Evolutionary conservation across 2,888 invertebrate species (phyloP).

Genomic region (Erpobdella octoculata): DNA sequence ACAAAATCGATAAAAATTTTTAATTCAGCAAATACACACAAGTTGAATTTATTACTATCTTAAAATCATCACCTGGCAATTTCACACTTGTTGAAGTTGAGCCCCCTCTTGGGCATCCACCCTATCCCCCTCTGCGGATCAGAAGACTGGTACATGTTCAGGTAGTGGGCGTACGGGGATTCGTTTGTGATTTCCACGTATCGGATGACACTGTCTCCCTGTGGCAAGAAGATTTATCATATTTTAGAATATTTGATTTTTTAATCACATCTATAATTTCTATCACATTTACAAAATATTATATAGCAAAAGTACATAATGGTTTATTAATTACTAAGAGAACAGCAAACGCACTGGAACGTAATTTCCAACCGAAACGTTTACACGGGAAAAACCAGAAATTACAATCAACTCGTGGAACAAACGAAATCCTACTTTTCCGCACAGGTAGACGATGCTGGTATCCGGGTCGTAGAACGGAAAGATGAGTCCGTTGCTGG

Average conservation of each 20-base stretch:
- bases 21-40: not conserved
- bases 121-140: constrained; percentile 85
- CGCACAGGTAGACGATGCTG: constrained; percentile 69
- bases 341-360: not conserved
- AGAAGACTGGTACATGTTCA: constrained; percentile 79
- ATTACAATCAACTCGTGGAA: not conserved
- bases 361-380: not conserved
- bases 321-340: not conserved
- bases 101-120: constrained; percentile 85
- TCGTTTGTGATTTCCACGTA: constrained; percentile 90
- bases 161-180: constrained; percentile 79
- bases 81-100: constrained; percentile 59
- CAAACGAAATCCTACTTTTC: constrained; percentile 57
- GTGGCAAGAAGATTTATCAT: too few relatives aligned
- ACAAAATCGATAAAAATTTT: not conserved
- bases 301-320: not conserved
- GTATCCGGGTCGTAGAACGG: constrained; percentile 88
- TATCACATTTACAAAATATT: not conserved
- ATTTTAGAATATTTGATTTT: too few relatives aligned
- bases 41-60: not conserved
- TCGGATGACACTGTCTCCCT: constrained; percentile 88
- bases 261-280: too few relatives aligned
- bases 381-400: not conserved
- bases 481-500: constrained; percentile 67
- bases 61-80: constrained; percentile 35